These are phyloP conservation scores for Neuroterus valhalla DNA, from an alignment of 1,140 invertebrate species.

Conservation along the genomic window DNA sequence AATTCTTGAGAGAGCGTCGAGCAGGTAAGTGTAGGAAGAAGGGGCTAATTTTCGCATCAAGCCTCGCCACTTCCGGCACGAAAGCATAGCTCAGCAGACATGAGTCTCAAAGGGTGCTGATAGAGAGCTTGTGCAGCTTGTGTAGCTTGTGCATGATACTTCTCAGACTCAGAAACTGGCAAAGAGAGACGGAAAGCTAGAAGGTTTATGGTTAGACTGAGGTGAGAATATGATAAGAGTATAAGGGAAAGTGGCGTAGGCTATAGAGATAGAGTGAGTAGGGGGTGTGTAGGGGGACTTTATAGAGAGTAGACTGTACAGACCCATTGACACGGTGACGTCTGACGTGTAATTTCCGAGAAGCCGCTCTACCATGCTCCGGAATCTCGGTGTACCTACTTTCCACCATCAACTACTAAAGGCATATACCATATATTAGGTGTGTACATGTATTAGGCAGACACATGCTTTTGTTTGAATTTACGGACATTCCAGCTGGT, in stretches of 20 bases:
- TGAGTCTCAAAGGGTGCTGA: slow-evolving; percentile 4
- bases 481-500: slow-evolving; percentile 4
- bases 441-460: not conserved
- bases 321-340: slow-evolving; percentile 46
- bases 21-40: not conserved
- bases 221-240: too few species aligned
- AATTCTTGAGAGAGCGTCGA: not conserved
- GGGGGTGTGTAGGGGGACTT: too few species aligned
- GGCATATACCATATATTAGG: not conserved
- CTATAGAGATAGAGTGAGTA: too few species aligned
- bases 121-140: too few species aligned
- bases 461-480: slow-evolving; percentile 27
- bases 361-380: slow-evolving; percentile 35
- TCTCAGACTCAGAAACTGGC: too few species aligned
- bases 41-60: not conserved
- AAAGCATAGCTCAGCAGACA: not conserved
- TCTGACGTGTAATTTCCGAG: slow-evolving; percentile 52
- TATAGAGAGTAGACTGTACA: not conserved
- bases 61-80: not conserved
- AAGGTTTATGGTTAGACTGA: too few species aligned
- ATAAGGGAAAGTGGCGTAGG: too few species aligned
- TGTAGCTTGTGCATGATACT: too few species aligned
- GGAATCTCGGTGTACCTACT: slow-evolving; percentile 9
- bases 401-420: slow-evolving; percentile 11
- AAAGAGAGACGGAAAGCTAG: too few species aligned